Base-by-base conservation (phyloP, 23 tunicate species). In the Oikopleura dioica region DNA sequence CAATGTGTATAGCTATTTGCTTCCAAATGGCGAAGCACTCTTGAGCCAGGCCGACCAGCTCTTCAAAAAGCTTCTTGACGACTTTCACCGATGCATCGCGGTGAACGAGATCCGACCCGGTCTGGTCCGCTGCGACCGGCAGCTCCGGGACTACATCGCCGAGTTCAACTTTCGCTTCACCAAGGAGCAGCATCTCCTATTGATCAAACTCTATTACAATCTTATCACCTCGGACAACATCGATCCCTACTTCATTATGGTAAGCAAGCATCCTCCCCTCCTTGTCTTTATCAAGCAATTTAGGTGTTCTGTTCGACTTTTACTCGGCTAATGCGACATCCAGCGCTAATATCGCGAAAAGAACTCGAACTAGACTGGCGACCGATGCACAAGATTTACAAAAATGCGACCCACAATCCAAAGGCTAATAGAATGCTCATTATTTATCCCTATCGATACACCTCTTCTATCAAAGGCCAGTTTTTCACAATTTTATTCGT, bases 341-440 rank as follows among this genome's bases (percentile, higher is more conserved):
- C 72, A 2, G 72, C 72, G 33, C 72, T 63, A 2, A 63, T 63
- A 12, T 23, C 72, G 2, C 29, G 72, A 21, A 24, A 28, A 28
- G 72, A 63, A 2, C 33, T 63, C 29, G 72, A 63, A 63, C 72
- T 63, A 63, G 72, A 63, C 33, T 63, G 72, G 72, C 16, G 26
- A 31, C 30, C 9, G 21, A 44, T 44, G 55, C 33, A 21, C 26
- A 63, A 63, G 26, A 2, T 63, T 2, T 63, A 63, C 33, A 24
- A 63, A 28, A 23, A 31, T 12, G 72, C 72, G 29, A 31, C 26
- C 26, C 72, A 63, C 26, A 63, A 63, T 63, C 33, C 72, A 16
- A 63, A 63, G 26, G 72, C 72, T 2, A 63, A 63, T 63, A 23
- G 72, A 12, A 12, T 21, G 16, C 72, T 63, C 4, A 63, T 63